Evolutionary conservation across 2,113 vertebrate genomes (phyloP), one percentile per base, ranked within the genome.

Genomic region (Miniopterus natalensis): DNA sequence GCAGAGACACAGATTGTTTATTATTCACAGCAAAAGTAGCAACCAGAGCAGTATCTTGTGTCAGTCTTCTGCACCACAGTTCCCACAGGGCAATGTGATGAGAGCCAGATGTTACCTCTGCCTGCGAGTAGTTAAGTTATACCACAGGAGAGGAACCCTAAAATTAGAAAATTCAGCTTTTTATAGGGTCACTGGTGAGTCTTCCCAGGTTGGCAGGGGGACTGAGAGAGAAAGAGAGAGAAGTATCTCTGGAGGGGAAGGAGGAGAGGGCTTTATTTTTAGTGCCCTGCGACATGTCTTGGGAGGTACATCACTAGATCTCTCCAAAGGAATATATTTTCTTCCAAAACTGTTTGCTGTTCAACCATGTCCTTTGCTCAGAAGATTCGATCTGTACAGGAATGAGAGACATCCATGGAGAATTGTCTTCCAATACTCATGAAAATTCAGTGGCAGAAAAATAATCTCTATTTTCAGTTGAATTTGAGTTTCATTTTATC

Each of bases 381-480:
- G 53, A 95, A 83, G 40, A 8, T 0, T 13, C 63, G 65, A 3
- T 87, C 42, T 95, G 23, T 49, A 40, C 3, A 83, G 74, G 25
- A 77, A 66, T 55, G 74, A 88, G 47, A 90, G 21, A 79, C 7
- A 71, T 80, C 13, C 40, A 29, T 53, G 21, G 45, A 51, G 57
- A 93, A 73, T n/a, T 51, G 21, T 61, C n/a, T 92, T 36, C 27
- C 23, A 3, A 49, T n/a, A 71, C 23, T 95, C 53, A 81, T 29
- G 53, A 81, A 70, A 84, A 70, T 63, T 81, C 83, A 93, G n/a
- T 71, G 81, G 27, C 25, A 81, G 77, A 47, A 88, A 80, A 87
- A 61, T 55, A 86, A 74, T 57, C 31, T 88, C 2, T 93, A 45
- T 93, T 88, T 89, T 12, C 15, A 36, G 61, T n/a, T 83, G 90